phyloP scores from a whole-genome alignment of 64 coral and sea anemone genomes.

The Actinia equina region DNA sequence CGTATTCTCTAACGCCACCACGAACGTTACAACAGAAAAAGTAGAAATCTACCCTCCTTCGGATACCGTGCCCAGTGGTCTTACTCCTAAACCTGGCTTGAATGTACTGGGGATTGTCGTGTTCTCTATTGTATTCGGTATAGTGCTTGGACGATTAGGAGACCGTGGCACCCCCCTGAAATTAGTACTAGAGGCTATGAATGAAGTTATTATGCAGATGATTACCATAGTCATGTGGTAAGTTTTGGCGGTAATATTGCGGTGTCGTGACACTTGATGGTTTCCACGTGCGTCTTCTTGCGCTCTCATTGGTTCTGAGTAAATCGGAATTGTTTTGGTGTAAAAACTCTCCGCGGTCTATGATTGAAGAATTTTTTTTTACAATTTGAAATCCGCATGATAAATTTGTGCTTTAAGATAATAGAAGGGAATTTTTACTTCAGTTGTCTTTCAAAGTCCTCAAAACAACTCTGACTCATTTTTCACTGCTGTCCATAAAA shows the following conservation, averaged over 20 bases:
- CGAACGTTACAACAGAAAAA: conserved; percentile 44
- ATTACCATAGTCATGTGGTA: conserved; percentile 87
- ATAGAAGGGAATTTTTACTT: too few species aligned
- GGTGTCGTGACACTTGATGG: not conserved
- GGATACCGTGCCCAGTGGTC: conserved; percentile 44
- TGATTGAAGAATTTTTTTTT: too few species aligned
- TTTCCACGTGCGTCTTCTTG: not conserved
- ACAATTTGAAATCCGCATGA: too few species aligned
- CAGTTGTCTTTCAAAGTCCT: too few species aligned
- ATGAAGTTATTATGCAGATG: conserved; percentile 87
- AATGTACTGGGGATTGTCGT: conserved; percentile 86
- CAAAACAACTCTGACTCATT: not conserved
- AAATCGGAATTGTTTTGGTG: too few species aligned
- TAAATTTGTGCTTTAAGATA: too few species aligned
- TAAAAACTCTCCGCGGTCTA: too few species aligned
- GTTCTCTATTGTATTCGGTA: conserved; percentile 87
- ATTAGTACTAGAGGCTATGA: conserved; percentile 62
- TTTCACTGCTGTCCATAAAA: not conserved
- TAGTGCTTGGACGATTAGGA: conserved; percentile 75
- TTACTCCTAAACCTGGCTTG: conserved; percentile 30
- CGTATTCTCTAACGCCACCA: conserved; percentile 39
- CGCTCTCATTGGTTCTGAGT: too few species aligned
- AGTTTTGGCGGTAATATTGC: not conserved
- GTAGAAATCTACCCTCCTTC: conserved; percentile 37
- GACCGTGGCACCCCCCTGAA: conserved; percentile 62